Conservation (phyloP, 2,797 vertebrate genomes). For the Pachyuromys duprasi region DNA sequence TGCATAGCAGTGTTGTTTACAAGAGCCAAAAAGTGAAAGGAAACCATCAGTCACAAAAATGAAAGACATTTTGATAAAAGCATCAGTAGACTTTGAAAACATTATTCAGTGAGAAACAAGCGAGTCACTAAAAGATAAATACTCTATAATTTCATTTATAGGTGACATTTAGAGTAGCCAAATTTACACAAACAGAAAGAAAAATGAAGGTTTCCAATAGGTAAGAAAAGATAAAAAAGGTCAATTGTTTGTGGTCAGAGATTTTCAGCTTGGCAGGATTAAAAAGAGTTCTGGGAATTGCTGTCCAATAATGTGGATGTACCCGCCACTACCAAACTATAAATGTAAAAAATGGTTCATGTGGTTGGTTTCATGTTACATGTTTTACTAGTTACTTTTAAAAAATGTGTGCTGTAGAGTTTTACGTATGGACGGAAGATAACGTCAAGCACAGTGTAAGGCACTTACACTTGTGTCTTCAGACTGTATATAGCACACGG, state of each 20-base stretch:
- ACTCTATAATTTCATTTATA: not conserved
- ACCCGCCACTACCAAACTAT: conserved; percentile 20
- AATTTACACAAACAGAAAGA: conserved; percentile 11
- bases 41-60: not conserved
- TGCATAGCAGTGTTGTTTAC: not conserved
- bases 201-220: not conserved
- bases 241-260: conserved; percentile 9
- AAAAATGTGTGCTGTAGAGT: not conserved
- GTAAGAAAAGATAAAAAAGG: not conserved
- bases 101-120: conserved; percentile 34
- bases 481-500: not conserved
- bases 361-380: not conserved
- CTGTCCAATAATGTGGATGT: not conserved
- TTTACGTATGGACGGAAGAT: not conserved
- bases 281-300: conserved; percentile 2
- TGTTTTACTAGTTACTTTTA: not conserved
- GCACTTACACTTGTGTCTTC: not conserved
- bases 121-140: not conserved
- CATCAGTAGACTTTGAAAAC: not conserved
- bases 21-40: not conserved
- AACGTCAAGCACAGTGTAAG: not conserved
- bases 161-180: not conserved
- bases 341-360: conserved; percentile 15
- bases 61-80: not conserved
- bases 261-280: conserved; percentile 20